Percentiles rank a stretch among this genome's conserved stretches.
phyloP scores from a whole-genome alignment of 2,888 invertebrate species.

The Megalurothrips usitatus region DNA sequence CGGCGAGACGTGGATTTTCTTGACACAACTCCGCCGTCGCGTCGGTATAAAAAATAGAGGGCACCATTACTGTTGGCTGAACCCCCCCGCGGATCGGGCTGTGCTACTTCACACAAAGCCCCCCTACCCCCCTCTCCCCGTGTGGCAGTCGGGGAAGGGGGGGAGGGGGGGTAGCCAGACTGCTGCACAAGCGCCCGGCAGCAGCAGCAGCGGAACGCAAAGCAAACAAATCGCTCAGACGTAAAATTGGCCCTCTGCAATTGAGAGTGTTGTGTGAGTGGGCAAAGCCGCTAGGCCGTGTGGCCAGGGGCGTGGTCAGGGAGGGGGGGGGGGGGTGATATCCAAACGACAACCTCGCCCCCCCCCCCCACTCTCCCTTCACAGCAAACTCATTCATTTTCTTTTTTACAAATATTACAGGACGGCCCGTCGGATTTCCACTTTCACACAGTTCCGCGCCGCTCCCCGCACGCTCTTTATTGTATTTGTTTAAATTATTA shows the following conservation, averaged over 20 bases:
- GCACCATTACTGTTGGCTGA: background rate
- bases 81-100: background rate
- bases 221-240: conserved; percentile 9
- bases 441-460: no score
- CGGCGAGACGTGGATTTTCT: background rate
- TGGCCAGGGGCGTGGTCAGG: no score
- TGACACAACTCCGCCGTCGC: background rate
- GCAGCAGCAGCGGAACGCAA: background rate
- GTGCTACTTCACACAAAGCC: background rate
- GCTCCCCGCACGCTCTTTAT: no score
- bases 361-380: no score
- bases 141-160: background rate
- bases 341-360: no score
- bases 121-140: background rate
- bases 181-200: background rate
- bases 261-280: conserved; percentile 16
- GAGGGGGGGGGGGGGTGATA: no score
- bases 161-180: background rate
- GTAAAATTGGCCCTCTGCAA: conserved; percentile 24
- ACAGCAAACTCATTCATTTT: no score
- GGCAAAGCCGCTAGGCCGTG: background rate
- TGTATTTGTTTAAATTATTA: no score
- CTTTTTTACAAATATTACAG: no score
- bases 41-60: background rate
- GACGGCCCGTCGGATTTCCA: no score